phyloP scores from a whole-genome alignment of 2,888 invertebrate genomes.

The Amblyjoppa fuscipennis region DNA sequence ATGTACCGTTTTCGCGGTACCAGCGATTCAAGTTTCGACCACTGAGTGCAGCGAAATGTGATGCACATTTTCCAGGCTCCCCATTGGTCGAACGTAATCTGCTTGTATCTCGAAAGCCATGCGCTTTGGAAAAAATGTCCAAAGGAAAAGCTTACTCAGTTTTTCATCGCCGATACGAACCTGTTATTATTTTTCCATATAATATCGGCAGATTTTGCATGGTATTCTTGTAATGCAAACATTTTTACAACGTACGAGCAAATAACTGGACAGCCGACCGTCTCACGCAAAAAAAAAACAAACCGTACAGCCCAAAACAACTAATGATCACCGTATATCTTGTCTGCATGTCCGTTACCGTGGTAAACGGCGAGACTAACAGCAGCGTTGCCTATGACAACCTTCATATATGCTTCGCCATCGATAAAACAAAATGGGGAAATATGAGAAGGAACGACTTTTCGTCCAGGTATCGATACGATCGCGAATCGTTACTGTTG shows the following conservation, averaged over 20 bases:
- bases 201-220: not conserved
- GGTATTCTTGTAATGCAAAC: not conserved
- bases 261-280: not conserved
- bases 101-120: not conserved
- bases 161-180: not conserved
- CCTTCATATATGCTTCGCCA: slow-evolving; percentile 9
- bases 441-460: slow-evolving; percentile 24
- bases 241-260: not conserved
- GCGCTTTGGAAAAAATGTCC: not conserved
- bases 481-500: slow-evolving; percentile 23
- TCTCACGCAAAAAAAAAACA: not conserved
- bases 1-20: not conserved
- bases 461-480: slow-evolving; percentile 32
- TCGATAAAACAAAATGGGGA: slow-evolving; percentile 58
- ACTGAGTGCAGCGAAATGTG: not conserved
- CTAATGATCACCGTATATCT: slow-evolving; percentile 47
- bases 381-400: slow-evolving; percentile 41
- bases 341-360: slow-evolving; percentile 26
- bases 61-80: not conserved
- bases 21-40: not conserved
- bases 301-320: slow-evolving; percentile 10
- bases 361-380: slow-evolving; percentile 51
- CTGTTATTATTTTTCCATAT: not conserved
- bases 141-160: not conserved
- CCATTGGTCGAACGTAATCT: not conserved